phyloP scores from a whole-genome alignment of 2,113 vertebrate species.

The Hylia prasina region DNA sequence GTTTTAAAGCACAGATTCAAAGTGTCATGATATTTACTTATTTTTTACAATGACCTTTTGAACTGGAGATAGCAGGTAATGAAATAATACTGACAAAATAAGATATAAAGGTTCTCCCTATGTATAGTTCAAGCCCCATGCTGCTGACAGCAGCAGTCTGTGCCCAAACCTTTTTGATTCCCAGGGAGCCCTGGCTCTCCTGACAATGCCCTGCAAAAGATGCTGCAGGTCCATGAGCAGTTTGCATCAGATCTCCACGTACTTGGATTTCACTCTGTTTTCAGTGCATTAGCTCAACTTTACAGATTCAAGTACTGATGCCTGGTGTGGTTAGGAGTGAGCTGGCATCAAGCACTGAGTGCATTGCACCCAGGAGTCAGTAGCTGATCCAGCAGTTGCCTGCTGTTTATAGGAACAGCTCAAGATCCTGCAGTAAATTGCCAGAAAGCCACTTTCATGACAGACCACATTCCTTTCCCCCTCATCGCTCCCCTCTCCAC shows the following conservation, averaged over 20 bases:
- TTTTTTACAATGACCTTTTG: not conserved
- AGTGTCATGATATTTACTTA: not conserved
- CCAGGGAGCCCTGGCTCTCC: not conserved
- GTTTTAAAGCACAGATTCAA: not conserved
- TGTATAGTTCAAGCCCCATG: accelerated
- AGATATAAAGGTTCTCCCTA: not conserved
- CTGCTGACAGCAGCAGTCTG: not conserved
- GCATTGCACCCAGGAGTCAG: not conserved
- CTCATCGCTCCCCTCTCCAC: constrained; percentile 12
- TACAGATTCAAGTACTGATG: not conserved
- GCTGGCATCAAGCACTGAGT: not conserved
- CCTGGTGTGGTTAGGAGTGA: not conserved
- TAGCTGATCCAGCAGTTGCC: constrained; percentile 23
- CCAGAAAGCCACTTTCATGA: constrained; percentile 23
- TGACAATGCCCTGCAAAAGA: not conserved
- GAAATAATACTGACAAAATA: not conserved
- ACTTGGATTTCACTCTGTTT: not conserved
- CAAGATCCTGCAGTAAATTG: not conserved
- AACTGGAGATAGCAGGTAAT: not conserved
- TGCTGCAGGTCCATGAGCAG: not conserved
- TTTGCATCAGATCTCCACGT: accelerated
- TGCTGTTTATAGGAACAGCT: constrained; percentile 26
- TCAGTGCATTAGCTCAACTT: not conserved
- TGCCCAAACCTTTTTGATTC: not conserved
- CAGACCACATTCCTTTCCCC: constrained; percentile 48